phyloP scores from a whole-genome alignment of 2,113 vertebrate genomes.

The Heptranchias perlo region DNA sequence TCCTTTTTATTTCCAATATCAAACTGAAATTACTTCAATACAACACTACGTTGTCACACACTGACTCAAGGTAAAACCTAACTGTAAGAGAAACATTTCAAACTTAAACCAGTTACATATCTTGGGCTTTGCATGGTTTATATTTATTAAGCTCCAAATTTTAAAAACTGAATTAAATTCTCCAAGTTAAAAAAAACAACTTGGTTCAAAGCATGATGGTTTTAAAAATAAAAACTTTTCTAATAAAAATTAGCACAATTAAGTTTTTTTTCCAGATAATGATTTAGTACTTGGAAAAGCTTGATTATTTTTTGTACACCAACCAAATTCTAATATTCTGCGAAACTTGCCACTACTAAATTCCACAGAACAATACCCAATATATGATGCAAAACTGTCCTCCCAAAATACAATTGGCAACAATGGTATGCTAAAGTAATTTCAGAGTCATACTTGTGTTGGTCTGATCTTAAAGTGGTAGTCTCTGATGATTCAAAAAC shows the following conservation, averaged over 20 bases:
- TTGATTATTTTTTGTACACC: conserved; percentile 15
- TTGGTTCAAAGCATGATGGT: conserved; percentile 32
- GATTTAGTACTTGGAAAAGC: conserved; percentile 13
- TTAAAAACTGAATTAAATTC: conserved; percentile 36
- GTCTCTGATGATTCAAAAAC: conserved; percentile 27
- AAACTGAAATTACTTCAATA: conserved; percentile 44
- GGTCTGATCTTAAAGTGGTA: not conserved
- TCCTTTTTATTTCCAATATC: conserved; percentile 42
- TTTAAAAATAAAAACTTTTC: conserved; percentile 40
- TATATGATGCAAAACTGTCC: conserved; percentile 3
- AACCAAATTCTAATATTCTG: conserved; percentile 27
- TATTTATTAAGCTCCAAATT: conserved; percentile 32
- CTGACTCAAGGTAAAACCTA: conserved; percentile 51
- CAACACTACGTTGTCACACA: conserved; percentile 49
- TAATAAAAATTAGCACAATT: conserved; percentile 41
- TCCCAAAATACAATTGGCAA: conserved; percentile 26
- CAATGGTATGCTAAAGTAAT: not conserved
- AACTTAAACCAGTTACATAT: conserved; percentile 47
- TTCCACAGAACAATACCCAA: conserved; percentile 19
- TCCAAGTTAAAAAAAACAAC: conserved; percentile 38
- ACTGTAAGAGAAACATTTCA: conserved; percentile 49
- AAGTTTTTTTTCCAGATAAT: conserved; percentile 10
- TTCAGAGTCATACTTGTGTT: conserved; percentile 16
- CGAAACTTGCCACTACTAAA: not conserved
- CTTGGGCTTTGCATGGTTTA: conserved; percentile 34